Conservation (phyloP, 2,797 vertebrate species). For the Etheostoma nigrum region DNA sequence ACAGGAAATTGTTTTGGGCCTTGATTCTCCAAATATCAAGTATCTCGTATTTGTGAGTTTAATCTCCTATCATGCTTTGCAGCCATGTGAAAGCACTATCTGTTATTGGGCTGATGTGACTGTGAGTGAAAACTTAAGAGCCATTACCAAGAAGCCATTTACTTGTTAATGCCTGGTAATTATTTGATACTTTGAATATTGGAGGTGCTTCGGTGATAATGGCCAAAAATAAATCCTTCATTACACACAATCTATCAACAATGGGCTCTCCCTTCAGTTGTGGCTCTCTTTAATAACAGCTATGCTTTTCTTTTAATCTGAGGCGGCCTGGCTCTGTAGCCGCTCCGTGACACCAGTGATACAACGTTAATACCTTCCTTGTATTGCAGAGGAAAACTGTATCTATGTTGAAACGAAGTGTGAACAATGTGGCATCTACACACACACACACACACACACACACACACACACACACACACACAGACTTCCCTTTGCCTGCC, state of each 20-base stretch:
- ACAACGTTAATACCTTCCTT: conserved; percentile 55
- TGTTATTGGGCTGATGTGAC: conserved; percentile 37
- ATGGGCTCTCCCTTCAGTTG: conserved; percentile 16
- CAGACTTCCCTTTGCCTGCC: conserved; percentile 45
- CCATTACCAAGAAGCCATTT: conserved; percentile 58
- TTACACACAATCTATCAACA: conserved; percentile 56
- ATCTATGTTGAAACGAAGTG: conserved; percentile 60
- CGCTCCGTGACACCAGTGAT: conserved; percentile 59
- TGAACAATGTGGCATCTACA: conserved; percentile 40
- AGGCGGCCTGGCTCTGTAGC: conserved; percentile 46
- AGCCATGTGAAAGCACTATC: conserved; percentile 43
- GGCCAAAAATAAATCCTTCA: conserved; percentile 67
- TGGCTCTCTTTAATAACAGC: conserved; percentile 56
- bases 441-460: conserved; percentile 23
- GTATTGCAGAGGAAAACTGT: conserved; percentile 43
- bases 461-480: conserved; percentile 25
- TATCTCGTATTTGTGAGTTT: conserved; percentile 37
- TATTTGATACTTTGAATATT: conserved; percentile 65
- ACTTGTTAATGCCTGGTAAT: conserved; percentile 61
- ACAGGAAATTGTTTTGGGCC: conserved; percentile 32
- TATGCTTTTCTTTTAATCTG: conserved; percentile 61
- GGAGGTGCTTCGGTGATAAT: conserved; percentile 62
- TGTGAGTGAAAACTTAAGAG: conserved; percentile 53
- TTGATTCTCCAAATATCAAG: conserved; percentile 47
- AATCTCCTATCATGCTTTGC: conserved; percentile 38